Conservation (phyloP, 2,888 invertebrate species). For the Rhamnusium bicolor region DNA sequence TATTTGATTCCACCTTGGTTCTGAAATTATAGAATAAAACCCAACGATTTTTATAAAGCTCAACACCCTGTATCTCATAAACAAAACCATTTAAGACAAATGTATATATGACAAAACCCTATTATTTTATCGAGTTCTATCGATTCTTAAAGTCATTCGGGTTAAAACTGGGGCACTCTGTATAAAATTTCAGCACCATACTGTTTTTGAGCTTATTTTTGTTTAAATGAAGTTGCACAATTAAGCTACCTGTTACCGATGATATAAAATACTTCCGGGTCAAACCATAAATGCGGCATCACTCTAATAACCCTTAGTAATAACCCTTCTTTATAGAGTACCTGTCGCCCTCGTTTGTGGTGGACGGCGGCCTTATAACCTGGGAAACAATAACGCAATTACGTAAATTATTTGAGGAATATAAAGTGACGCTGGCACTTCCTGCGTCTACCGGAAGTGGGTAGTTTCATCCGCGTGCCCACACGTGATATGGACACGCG, state of each 20-base stretch:
- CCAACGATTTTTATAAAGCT: too few relatives aligned
- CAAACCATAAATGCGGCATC: conserved; percentile 37
- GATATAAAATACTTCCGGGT: conserved; percentile 37
- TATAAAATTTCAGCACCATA: too few relatives aligned
- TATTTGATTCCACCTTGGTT: too few relatives aligned
- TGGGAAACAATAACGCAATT: conserved; percentile 64
- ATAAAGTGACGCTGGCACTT: conserved; percentile 63
- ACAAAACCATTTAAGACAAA: too few relatives aligned
- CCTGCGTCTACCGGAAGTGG: conserved; percentile 65
- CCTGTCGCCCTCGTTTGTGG: conserved; percentile 33
- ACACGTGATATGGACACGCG: conserved; percentile 64
- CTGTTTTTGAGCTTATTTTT: too few relatives aligned
- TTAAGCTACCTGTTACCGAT: conserved; percentile 11
- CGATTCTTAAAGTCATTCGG: too few relatives aligned
- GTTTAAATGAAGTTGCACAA: not conserved
- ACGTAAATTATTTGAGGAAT: conserved; percentile 66
- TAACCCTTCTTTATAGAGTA: conserved; percentile 38
- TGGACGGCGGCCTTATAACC: conserved; percentile 52
- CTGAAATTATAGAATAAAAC: too few relatives aligned
- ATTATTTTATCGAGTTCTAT: too few relatives aligned
- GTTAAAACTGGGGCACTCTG: too few relatives aligned
- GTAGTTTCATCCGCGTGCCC: conserved; percentile 63
- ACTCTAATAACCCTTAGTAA: conserved; percentile 34
- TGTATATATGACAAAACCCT: too few relatives aligned
- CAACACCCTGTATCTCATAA: too few relatives aligned